phyloP scores from a whole-genome alignment of 2,888 invertebrate species.

The Pedicia rivosa region DNA sequence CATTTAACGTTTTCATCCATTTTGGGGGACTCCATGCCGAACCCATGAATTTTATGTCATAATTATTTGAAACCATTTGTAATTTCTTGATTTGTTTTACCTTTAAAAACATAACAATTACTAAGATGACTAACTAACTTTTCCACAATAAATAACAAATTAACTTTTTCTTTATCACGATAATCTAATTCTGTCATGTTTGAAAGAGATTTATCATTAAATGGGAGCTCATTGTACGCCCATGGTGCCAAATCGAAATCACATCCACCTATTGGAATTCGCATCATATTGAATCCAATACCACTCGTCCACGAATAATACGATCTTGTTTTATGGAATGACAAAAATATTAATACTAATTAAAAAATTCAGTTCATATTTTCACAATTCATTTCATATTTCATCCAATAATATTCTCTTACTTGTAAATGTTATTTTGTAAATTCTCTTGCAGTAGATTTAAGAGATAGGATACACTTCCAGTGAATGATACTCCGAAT shows the following conservation, averaged over 20 bases:
- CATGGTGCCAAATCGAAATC: constrained; percentile 75
- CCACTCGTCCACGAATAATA: constrained; percentile 49
- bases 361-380: too few species aligned
- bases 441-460: too few species aligned
- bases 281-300: constrained; percentile 58
- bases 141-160: neutral
- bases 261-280: constrained; percentile 71
- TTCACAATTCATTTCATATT: too few species aligned
- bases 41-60: constrained; percentile 20
- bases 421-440: too few species aligned
- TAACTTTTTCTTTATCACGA: constrained; percentile 19
- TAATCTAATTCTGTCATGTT: constrained; percentile 36
- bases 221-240: constrained; percentile 52
- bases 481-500: constrained; percentile 80
- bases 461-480: constrained; percentile 32
- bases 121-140: neutral
- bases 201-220: constrained; percentile 39
- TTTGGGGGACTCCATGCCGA: constrained; percentile 46
- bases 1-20: constrained; percentile 54
- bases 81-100: constrained; percentile 22
- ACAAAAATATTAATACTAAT: too few species aligned
- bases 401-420: too few species aligned
- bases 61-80: constrained; percentile 17
- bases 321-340: constrained; percentile 47
- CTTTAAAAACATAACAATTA: constrained; percentile 5